Evolutionary conservation across 2,797 vertebrate species (phyloP), one percentile per base, ranked within the genome.

Genomic region (Mus minutoides): DNA sequence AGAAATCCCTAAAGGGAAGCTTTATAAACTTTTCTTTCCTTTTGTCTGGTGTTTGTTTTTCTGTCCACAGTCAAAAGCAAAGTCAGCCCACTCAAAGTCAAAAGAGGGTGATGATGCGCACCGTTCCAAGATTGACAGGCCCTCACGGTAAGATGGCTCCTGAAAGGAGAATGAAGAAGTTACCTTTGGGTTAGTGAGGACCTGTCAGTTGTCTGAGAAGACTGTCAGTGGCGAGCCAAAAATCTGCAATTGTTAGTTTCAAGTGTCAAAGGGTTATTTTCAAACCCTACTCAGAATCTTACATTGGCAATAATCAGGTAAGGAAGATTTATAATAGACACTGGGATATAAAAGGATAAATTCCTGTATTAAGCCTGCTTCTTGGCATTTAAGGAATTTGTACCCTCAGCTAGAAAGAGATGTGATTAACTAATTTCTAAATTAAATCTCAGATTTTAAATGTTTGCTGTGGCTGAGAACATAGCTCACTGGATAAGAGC

Each of bases 31-130:
- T 94, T 67, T 58, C 10, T 94, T 91, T 78, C 49, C 91, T 16
- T 80, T 7, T 92, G 13, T 80, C 21, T 62, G 34, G 3, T 52
- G 7, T 79, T 69, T 79, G 8, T 95, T 79, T 94, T 95, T 56
- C 88, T 94, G 24, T 73, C 90, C 91, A 91, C 97, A 99, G 99
- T 97, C 98, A 4, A 98, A 98, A 88, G 86, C 98, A 0, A 99
- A 99, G 46, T 98, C 98, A 2, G 97, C 98, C 0, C 98, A 98
- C n/a, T 98, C 99, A 67, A 98, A 99, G 96, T 98, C 99, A 67
- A 99, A 98, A 97, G 99, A 99, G 8, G 99, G 98, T 46, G 93
- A 98, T 0, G 99, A 99, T 91, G 82, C 98, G 95, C 99, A 99
- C 92, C 99, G 98, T 91, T 98, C 99, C 91, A 99, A 97, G 98